Conservation (phyloP, 2,888 invertebrate species). For the Sympetrum striolatum region DNA sequence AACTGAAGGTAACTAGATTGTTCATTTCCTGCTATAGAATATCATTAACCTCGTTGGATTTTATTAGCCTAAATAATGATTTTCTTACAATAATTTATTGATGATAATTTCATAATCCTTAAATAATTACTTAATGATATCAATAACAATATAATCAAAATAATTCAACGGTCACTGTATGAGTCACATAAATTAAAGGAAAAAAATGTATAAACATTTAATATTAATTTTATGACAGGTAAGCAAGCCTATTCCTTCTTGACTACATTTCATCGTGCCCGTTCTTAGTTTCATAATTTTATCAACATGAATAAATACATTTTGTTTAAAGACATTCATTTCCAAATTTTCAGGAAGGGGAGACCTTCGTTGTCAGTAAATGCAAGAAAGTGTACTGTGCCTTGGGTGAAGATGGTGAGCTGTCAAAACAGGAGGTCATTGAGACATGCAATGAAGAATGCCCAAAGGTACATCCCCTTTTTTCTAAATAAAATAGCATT, state of each 20-base stretch:
- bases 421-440: conserved; percentile 64
- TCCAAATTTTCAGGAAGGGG: not conserved
- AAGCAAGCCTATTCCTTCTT: too few relatives aligned
- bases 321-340: not conserved
- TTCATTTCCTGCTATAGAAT: not conserved
- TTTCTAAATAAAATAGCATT: too few relatives aligned
- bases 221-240: too few relatives aligned
- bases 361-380: conserved; percentile 3
- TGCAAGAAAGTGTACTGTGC: conserved; percentile 67
- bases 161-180: too few relatives aligned
- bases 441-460: conserved; percentile 65
- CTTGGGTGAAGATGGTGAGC: conserved; percentile 59
- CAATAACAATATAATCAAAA: too few relatives aligned
- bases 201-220: too few relatives aligned
- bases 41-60: not conserved
- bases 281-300: too few relatives aligned
- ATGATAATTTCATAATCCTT: conserved; percentile 57
- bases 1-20: conserved; percentile 60
- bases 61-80: conserved; percentile 62
- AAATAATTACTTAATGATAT: too few relatives aligned
- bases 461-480: conserved; percentile 54
- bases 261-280: too few relatives aligned
- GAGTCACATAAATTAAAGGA: too few relatives aligned
- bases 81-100: conserved; percentile 65
- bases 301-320: too few relatives aligned